Base-by-base conservation (phyloP, 2,888 invertebrate species). In the Ferrisia virgata region DNA sequence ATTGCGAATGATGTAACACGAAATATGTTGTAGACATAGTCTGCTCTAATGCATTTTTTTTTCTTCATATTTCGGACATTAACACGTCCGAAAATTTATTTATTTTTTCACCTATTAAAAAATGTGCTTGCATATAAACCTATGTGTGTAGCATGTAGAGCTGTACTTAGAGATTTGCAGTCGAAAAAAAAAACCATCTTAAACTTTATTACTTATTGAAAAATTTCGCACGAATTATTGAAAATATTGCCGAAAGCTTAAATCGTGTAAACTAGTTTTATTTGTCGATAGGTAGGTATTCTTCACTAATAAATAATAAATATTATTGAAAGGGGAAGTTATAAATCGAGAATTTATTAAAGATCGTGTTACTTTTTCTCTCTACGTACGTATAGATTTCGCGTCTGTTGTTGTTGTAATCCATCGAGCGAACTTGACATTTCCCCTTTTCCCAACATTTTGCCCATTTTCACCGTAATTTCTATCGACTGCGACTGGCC, bases 31-130 rank as follows among this genome's bases (percentile, higher is more conserved):
- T 8, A 36, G 18, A 53, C 53, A 53, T 53, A 53, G 22, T 53
- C 6, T 22, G 53, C 53, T n/a, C 72, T 76, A 76, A 76, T 76
- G 72, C 72, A 76, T 76, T 76, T 76, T 76, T n/a, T n/a, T 6
- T n/a, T 11, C 22, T 22, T 8, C 13, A 22, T 0, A 53, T 64
- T 64, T 64, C 28, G 28, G 15, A 31, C 64, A 28, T 64, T 64
- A 64, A 28, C 18, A 22, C 72, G 15, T 53, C 22, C n/a, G 9
- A 36, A 18, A 36, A 36, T 36, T 58, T 58, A 58, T 22, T 58
- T 3, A n/a, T n/a, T n/a, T n/a, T n/a, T n/a, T n/a, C n/a, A n/a
- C n/a, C n/a, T n/a, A n/a, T n/a, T n/a, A n/a, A n/a, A n/a, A n/a
- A n/a, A n/a, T n/a, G n/a, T n/a, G n/a, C n/a, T n/a, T n/a, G n/a